A percentile compares a stretch with the other conserved stretches of the same genome.
Conservation (phyloP, 1,140 invertebrate genomes). For the Tetraneura akinire region DNA sequence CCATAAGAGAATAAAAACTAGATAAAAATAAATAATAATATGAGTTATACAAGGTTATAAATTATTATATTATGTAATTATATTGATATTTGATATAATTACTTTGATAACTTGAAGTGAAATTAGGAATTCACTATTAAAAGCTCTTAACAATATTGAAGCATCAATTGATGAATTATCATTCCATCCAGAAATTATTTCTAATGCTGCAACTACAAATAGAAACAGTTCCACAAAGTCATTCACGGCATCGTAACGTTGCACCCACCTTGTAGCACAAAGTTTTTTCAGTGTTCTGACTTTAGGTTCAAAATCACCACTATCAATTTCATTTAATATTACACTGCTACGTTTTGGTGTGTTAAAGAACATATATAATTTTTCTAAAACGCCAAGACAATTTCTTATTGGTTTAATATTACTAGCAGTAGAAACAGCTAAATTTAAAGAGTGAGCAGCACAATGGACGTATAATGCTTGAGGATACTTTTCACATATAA, state of each 20-base stretch:
- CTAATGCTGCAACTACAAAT: constrained; percentile 48
- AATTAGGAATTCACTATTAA: neutral
- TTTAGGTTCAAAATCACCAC: constrained; percentile 17
- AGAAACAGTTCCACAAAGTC: no score
- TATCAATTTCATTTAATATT: constrained; percentile 40
- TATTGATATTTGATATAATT: neutral
- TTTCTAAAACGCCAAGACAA: constrained; percentile 48
- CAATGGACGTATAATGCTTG: constrained; percentile 55
- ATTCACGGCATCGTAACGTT: constrained; percentile 53
- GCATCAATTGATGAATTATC: neutral
- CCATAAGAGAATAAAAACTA: constrained; percentile 9
- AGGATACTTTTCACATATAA: constrained; percentile 53
- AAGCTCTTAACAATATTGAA: neutral
- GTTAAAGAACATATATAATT: constrained; percentile 52
- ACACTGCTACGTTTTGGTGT: constrained; percentile 47
- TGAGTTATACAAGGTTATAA: no score
- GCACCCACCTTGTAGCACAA: constrained; percentile 53
- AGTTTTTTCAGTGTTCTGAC: constrained; percentile 41
- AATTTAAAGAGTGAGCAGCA: constrained; percentile 55
- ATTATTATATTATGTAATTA: neutral
- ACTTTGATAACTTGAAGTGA: neutral
- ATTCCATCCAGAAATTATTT: constrained; percentile 21
- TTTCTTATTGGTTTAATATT: constrained; percentile 51
- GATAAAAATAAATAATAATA: neutral
- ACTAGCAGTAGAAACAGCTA: constrained; percentile 52